phyloP scores from a whole-genome alignment of 2,888 invertebrate genomes.

The Cheiracanthium punctorium region DNA sequence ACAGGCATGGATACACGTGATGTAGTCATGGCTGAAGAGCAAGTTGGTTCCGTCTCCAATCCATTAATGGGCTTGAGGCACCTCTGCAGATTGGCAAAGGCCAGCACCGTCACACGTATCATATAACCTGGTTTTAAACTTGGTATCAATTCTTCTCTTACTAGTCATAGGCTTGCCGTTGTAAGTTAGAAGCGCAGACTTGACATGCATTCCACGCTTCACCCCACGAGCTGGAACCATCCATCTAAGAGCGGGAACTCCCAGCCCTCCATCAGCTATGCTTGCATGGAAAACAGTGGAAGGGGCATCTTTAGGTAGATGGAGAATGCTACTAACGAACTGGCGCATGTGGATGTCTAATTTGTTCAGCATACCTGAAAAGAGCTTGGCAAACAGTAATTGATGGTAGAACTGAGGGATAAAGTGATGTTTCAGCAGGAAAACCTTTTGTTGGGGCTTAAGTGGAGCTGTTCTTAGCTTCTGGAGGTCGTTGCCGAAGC shows the following conservation, averaged over 20 bases:
- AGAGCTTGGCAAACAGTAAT: background rate
- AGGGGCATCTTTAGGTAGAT: slow-evolving; percentile 8
- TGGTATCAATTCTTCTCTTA: background rate
- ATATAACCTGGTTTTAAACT: background rate
- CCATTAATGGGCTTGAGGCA: slow-evolving; percentile 1
- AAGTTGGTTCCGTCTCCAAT: background rate
- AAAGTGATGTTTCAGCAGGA: background rate
- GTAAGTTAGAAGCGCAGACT: background rate
- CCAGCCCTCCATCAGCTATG: background rate
- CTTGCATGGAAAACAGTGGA: background rate
- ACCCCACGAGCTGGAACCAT: background rate
- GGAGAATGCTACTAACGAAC: background rate
- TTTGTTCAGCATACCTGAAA: background rate
- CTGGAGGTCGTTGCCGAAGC: background rate
- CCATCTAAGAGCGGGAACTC: background rate
- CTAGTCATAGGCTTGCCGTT: background rate
- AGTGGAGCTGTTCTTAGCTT: background rate
- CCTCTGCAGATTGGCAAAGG: background rate
- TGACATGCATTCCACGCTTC: background rate
- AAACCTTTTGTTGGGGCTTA: too few species aligned
- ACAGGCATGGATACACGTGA: background rate
- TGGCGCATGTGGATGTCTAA: background rate
- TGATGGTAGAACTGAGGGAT: background rate
- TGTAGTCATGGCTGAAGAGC: background rate
- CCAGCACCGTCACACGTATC: background rate